Percentiles rank a stretch among this genome's conserved stretches.
Evolutionary conservation across 2,888 invertebrate genomes (phyloP).

Genomic region (Chalcis sispes): DNA sequence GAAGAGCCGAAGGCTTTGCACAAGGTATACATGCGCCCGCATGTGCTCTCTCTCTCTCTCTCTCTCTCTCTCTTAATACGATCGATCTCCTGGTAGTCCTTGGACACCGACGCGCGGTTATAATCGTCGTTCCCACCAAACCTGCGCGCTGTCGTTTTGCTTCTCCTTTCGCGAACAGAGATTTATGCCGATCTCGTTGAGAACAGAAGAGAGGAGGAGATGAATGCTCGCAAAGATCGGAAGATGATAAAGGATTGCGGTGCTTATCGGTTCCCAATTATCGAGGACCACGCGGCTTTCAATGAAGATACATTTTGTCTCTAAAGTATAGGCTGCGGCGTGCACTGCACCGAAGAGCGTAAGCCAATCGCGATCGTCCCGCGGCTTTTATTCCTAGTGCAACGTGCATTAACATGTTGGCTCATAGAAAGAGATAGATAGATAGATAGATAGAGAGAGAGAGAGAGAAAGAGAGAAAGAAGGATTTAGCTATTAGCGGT

Average conservation of each 20-base stretch:
- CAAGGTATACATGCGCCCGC: conserved; percentile 65
- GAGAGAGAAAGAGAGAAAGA: too few relatives aligned
- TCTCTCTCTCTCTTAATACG: conserved; percentile 47
- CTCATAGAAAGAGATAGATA: too few relatives aligned
- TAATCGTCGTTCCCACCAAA: conserved; percentile 14
- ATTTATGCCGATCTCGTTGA: conserved; percentile 38
- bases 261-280: conserved; percentile 42
- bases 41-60: conserved; percentile 28
- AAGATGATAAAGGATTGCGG: conserved; percentile 34
- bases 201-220: neutral
- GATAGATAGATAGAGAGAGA: too few relatives aligned
- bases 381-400: neutral
- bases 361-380: neutral
- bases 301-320: conserved; percentile 25
- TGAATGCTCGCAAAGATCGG: neutral
- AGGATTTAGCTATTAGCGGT: conserved; percentile 26
- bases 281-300: conserved; percentile 30
- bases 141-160: conserved; percentile 1
- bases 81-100: conserved; percentile 55
- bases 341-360: neutral
- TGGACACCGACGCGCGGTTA: conserved; percentile 22
- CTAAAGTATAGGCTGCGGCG: too few relatives aligned
- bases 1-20: conserved; percentile 23
- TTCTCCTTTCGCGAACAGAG: conserved; percentile 39
- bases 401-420: neutral